Base-by-base conservation (phyloP, 2,797 vertebrate genomes). In the Ptychadena robeensis region DNA sequence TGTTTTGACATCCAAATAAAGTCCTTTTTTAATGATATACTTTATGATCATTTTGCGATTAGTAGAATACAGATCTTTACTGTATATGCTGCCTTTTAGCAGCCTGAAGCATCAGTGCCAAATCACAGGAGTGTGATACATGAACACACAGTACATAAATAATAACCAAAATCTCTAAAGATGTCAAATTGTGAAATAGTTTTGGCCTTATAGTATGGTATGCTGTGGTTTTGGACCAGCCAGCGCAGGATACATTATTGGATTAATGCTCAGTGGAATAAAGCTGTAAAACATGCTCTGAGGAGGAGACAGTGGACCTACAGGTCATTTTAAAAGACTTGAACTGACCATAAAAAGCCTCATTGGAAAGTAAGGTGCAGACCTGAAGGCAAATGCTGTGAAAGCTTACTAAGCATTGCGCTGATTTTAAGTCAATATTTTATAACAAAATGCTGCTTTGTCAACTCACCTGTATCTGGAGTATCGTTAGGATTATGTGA, bases 341-440 rank as follows among this genome's bases (percentile, higher is more conserved):
- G 18, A 76, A 27, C 22, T 61, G 57, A 25, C 30, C 31, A 74
- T 74, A 37, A 35, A 53, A 53, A 53, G 44, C 1, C 18, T 53
- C 18, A 53, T 53, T 53, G 18, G 18, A 53, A 53, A 53, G 44
- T 53, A 22, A 53, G 5, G 44, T 18, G 18, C 44, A n/a, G 44
- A 53, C 18, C 44, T 22, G 44, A 15, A 53, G 22, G 5, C 15
- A 5, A 63, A 74, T n/a, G 37, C 30, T 28, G 4, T 37, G 34
- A 22, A 35, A 2, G 57, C 61, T 74, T 38, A 34, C 57, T 32
- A 48, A 48, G 74, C 63, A 77, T 67, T 66, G 53, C 63, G 10
- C 12, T 77, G 74, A 77, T 77, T 77, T 77, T 65, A 77, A 31
- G 48, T 35, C 74, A 77, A 77, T 65, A 44, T 67, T 76, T 64